A percentile compares a stretch with the other conserved stretches of the same genome.
Conservation (phyloP, 2,888 invertebrate species). For the Nipponacmea schrenckii region DNA sequence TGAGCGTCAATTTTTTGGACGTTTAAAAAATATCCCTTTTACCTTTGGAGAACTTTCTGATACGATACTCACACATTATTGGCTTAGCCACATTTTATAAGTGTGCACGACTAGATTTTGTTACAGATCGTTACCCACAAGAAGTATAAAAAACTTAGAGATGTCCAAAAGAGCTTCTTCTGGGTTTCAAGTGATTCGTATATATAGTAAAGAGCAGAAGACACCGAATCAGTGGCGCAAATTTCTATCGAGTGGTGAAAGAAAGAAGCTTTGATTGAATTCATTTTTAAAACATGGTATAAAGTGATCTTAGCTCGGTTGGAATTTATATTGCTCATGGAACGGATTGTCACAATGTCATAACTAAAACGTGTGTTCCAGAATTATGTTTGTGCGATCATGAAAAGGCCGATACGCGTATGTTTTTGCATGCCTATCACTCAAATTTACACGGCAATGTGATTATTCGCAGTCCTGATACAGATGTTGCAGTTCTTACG, state of each 20-base stretch:
- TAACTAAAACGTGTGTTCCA: background rate
- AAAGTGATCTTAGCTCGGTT: background rate
- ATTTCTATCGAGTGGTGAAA: background rate
- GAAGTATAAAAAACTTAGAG: background rate
- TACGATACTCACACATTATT: no score
- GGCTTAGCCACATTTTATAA: background rate
- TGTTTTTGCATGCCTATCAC: background rate
- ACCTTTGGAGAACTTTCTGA: background rate
- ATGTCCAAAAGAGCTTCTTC: background rate
- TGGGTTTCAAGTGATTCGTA: background rate
- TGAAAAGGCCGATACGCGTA: background rate
- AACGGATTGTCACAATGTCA: background rate
- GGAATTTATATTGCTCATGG: background rate
- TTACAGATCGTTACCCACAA: background rate
- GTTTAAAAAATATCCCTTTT: slow-evolving; percentile 1
- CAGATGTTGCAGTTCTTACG: background rate
- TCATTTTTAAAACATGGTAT: background rate
- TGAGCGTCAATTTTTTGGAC: slow-evolving; percentile 15
- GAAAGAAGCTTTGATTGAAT: background rate
- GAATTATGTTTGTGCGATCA: background rate
- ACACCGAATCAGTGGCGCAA: background rate
- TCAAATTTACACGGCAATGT: background rate
- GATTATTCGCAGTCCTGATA: background rate
- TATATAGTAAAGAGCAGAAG: background rate
- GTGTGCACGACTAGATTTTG: background rate